These are phyloP conservation scores for Drosophila sproati DNA, from an alignment of 1,140 invertebrate genomes.

Conservation along the genomic window DNA sequence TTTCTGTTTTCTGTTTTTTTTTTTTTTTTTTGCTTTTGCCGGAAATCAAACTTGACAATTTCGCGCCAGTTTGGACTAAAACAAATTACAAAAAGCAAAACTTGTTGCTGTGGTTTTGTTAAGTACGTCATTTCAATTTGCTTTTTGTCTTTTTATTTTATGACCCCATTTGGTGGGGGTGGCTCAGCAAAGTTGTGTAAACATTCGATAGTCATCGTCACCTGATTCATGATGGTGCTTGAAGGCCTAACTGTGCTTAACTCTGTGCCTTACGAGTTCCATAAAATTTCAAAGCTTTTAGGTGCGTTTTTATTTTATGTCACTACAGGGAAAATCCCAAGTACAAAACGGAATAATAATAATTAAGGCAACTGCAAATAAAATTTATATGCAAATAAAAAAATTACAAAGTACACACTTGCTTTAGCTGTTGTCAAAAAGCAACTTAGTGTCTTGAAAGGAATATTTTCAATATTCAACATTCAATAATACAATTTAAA, in stretches of 20 bases:
- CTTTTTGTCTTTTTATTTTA: conserved; percentile 31
- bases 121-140: conserved; percentile 44
- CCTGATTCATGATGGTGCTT: conserved; percentile 60
- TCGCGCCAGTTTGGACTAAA: conserved; percentile 29
- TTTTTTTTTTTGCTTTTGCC: conserved; percentile 43
- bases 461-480: no score
- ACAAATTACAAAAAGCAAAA: conserved; percentile 24
- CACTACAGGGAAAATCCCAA: conserved; percentile 38
- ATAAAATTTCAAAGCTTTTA: conserved; percentile 41
- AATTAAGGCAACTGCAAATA: conserved; percentile 32
- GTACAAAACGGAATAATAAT: conserved; percentile 12
- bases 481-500: no score
- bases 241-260: conserved; percentile 10
- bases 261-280: conserved; percentile 45
- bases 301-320: conserved; percentile 35
- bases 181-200: conserved; percentile 60
- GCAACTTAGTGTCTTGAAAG: no score
- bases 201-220: conserved; percentile 69
- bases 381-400: conserved; percentile 20
- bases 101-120: conserved; percentile 26
- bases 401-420: background rate
- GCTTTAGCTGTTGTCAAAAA: background rate
- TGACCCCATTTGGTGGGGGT: conserved; percentile 75
- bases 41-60: conserved; percentile 67
- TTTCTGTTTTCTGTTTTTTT: conserved; percentile 11